Evolutionary conservation across 2,797 vertebrate species (phyloP).

Genomic region (Hephaestus fuliginosus): DNA sequence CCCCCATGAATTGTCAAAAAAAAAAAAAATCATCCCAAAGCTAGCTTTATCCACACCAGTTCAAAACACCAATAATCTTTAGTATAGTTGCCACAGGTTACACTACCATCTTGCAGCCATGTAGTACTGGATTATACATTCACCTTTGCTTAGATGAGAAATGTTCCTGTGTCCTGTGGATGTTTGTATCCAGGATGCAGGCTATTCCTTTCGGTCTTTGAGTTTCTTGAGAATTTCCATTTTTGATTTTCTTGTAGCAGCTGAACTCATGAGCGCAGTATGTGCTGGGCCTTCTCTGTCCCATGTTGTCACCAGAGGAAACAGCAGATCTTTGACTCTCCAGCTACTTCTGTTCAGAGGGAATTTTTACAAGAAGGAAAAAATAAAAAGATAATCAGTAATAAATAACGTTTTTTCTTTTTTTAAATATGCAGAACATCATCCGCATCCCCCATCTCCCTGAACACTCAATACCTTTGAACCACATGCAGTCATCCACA

Average conservation of each 20-base stretch:
- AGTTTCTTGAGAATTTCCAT: conserved; percentile 31
- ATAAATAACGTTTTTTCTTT: conserved; percentile 41
- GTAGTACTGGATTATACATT: conserved; percentile 25
- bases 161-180: conserved; percentile 37
- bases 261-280: conserved; percentile 27
- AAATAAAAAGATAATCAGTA: conserved; percentile 62
- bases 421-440: conserved; percentile 23
- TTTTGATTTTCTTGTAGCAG: conserved; percentile 24
- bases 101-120: conserved; percentile 25
- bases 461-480: conserved; percentile 26
- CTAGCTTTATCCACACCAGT: conserved; percentile 38
- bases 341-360: conserved; percentile 18
- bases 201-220: conserved; percentile 31
- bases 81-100: conserved; percentile 7
- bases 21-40: conserved; percentile 48
- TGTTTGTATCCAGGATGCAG: conserved; percentile 62
- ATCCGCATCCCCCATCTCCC: conserved; percentile 9
- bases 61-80: conserved; percentile 26
- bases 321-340: conserved; percentile 25
- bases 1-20: conserved; percentile 47
- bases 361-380: conserved; percentile 58
- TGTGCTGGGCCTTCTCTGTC: conserved; percentile 59
- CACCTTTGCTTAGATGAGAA: conserved; percentile 13
- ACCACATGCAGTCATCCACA: conserved; percentile 61
- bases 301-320: conserved; percentile 42